A percentile compares a stretch with the other conserved stretches of the same genome.
phyloP scores from a whole-genome alignment of 2,797 vertebrate species.

The Pipistrellus kuhlii region DNA sequence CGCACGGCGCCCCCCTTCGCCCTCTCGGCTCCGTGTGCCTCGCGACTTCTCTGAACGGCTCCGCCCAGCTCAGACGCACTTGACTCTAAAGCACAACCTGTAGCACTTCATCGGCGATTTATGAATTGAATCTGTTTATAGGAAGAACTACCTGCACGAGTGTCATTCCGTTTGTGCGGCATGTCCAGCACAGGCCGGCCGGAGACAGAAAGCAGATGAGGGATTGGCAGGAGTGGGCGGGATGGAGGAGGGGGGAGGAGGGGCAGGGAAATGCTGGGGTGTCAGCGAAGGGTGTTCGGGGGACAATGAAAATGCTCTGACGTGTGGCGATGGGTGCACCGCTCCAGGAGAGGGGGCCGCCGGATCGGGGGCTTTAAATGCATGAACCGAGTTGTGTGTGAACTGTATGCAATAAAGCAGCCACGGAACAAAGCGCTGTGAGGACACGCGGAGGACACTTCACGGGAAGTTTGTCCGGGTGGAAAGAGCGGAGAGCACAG shows the following conservation, averaged over 20 bases:
- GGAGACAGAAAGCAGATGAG: not conserved
- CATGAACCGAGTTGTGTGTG: too few species aligned
- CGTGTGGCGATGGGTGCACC: not conserved
- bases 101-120: not conserved
- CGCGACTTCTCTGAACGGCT: not conserved
- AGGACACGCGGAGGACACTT: not conserved
- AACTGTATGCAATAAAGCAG: not conserved
- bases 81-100: not conserved
- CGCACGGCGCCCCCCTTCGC: not conserved
- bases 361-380: not conserved
- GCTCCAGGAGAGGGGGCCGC: not conserved
- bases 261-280: too few species aligned
- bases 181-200: not conserved
- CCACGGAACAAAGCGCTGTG: not conserved
- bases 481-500: not conserved
- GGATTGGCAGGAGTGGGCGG: accelerated
- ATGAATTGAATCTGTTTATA: not conserved
- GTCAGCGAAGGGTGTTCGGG: not conserved
- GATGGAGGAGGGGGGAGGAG: accelerated
- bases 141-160: not conserved
- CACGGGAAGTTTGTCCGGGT: not conserved
- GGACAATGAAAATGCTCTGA: not conserved
- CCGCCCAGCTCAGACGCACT: not conserved
- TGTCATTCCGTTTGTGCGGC: not conserved
- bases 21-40: not conserved